Conservation (phyloP, 2,888 invertebrate species). For the Fabriciana adippe region DNA sequence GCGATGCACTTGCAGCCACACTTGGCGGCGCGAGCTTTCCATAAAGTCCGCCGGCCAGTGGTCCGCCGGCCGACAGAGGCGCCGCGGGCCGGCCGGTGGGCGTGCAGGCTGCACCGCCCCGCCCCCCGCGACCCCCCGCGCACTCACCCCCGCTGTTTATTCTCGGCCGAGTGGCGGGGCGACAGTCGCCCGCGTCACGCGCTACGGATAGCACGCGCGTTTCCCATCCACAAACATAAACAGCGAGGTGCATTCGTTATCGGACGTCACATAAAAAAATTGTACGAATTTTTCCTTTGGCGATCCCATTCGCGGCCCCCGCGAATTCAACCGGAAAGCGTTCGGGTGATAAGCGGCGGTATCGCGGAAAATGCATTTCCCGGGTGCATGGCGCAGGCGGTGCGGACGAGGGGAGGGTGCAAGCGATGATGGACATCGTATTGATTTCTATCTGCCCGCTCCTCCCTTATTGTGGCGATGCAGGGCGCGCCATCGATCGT, state of each 20-base stretch:
- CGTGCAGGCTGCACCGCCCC: conserved; percentile 70
- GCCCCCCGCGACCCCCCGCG: conserved; percentile 49
- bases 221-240: conserved; percentile 48
- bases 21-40: too few relatives aligned
- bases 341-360: conserved; percentile 59
- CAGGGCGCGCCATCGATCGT: conserved; percentile 78
- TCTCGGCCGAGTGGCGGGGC: conserved; percentile 75
- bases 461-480: conserved; percentile 79
- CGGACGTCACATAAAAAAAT: conserved; percentile 62
- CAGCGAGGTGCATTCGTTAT: conserved; percentile 74
- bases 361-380: conserved; percentile 76
- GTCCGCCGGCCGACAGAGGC: conserved; percentile 12
- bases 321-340: conserved; percentile 42
- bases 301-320: conserved; percentile 29
- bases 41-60: conserved; percentile 12
- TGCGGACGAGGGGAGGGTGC: conserved; percentile 84
- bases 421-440: conserved; percentile 84
- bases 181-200: conserved; percentile 80
- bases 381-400: conserved; percentile 78
- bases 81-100: conserved; percentile 72
- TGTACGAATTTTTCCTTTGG: conserved; percentile 48
- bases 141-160: conserved; percentile 75
- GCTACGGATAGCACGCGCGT: conserved; percentile 69
- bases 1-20: too few relatives aligned
- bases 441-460: conserved; percentile 83